phyloP scores from a whole-genome alignment of 2,113 vertebrate species.

The Pithys albifrons region DNA sequence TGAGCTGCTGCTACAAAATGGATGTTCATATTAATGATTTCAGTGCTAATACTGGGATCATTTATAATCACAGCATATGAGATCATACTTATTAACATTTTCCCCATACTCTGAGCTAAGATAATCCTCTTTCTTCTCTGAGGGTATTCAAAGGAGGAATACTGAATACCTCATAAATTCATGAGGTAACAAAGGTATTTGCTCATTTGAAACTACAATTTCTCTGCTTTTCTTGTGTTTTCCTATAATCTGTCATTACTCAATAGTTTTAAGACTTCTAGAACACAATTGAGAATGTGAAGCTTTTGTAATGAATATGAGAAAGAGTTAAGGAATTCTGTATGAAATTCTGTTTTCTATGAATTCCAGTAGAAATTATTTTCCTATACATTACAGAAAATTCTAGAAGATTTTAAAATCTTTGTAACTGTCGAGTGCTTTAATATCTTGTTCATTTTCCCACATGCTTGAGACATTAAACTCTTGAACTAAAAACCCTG shows the following conservation, averaged over 20 bases:
- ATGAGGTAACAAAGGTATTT: not conserved
- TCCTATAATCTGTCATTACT: not conserved
- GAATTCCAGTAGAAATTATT: not conserved
- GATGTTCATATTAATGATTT: not conserved
- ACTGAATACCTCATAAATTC: not conserved
- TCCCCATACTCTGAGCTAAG: not conserved
- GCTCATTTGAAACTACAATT: not conserved
- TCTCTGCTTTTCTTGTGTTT: not conserved
- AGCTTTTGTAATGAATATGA: not conserved
- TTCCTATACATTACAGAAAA: fast-evolving
- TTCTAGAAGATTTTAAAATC: not conserved
- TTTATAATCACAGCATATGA: not conserved
- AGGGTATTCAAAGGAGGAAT: not conserved
- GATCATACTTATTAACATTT: not conserved
- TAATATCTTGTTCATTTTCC: not conserved
- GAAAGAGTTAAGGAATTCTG: not conserved
- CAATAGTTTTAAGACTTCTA: not conserved
- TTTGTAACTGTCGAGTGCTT: not conserved
- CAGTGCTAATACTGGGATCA: not conserved
- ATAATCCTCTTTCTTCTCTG: not conserved
- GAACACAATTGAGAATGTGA: not conserved
- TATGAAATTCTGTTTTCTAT: not conserved
- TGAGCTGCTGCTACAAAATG: not conserved
- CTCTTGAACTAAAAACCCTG: not conserved
- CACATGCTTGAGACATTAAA: not conserved